Conservation (phyloP, 2,113 vertebrate genomes). For the Petrocephalus microphthalmus region DNA sequence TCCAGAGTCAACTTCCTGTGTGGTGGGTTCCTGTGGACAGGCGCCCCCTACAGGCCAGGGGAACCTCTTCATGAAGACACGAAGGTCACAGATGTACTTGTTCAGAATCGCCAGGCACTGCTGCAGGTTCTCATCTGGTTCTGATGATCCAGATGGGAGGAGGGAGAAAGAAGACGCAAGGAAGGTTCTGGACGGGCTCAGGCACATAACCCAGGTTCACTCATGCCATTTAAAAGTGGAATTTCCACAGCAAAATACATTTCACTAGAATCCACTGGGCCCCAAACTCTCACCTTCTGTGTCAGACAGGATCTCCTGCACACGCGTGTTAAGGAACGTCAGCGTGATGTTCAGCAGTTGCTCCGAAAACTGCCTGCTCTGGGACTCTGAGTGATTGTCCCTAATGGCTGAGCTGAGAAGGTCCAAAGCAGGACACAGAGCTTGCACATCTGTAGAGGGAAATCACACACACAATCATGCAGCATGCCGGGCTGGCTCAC, state of each 20-base stretch:
- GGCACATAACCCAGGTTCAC: background rate
- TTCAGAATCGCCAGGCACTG: conserved; percentile 70
- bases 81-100: conserved; percentile 72
- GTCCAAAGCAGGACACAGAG: conserved; percentile 77
- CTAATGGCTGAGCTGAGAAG: conserved; percentile 75
- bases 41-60: conserved; percentile 46
- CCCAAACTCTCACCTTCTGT: conserved; percentile 53
- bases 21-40: background rate
- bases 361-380: conserved; percentile 87
- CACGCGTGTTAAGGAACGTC: conserved; percentile 76
- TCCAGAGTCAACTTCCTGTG: background rate
- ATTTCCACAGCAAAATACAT: background rate
- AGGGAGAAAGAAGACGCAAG: background rate
- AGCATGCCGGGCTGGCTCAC: background rate
- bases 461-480: background rate
- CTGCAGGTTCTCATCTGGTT: conserved; percentile 61
- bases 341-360: conserved; percentile 81
- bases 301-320: conserved; percentile 61
- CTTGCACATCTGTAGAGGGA: conserved; percentile 66
- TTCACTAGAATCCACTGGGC: background rate
- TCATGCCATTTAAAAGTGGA: background rate
- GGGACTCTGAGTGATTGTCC: conserved; percentile 75
- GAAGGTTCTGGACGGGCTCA: background rate
- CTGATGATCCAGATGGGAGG: conserved; percentile 48
- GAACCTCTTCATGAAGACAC: conserved; percentile 77